Percentiles rank a stretch among this genome's conserved stretches.
phyloP scores from a whole-genome alignment of 2,888 invertebrate genomes.

The Volucella inanis region DNA sequence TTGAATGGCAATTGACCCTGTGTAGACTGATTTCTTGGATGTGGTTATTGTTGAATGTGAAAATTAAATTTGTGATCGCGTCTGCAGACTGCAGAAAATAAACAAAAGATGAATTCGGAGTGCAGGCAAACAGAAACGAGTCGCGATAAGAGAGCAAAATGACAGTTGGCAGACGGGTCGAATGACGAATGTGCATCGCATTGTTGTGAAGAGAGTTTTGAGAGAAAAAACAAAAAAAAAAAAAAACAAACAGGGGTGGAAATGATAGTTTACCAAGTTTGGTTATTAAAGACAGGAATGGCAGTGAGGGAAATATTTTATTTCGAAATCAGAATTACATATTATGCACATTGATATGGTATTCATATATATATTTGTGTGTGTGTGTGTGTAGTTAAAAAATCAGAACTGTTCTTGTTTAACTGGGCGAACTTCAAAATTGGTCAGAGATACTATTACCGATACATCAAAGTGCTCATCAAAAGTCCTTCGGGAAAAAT shows the following conservation, averaged over 20 bases:
- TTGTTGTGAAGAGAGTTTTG: neutral
- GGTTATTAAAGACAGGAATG: too few species aligned
- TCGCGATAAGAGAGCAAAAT: constrained; percentile 47
- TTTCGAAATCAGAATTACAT: too few species aligned
- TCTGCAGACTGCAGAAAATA: constrained; percentile 41
- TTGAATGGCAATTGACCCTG: constrained; percentile 27
- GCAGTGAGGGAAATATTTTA: constrained; percentile 3
- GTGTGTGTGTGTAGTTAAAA: too few species aligned
- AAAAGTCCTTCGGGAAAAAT: too few species aligned
- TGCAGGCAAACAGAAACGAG: constrained; percentile 61
- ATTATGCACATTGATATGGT: too few species aligned
- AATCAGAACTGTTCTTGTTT: too few species aligned
- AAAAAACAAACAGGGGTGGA: neutral
- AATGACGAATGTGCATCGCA: constrained; percentile 31
- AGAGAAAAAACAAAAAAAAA: neutral
- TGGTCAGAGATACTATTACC: too few species aligned
- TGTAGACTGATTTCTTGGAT: neutral
- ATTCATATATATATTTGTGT: too few species aligned
- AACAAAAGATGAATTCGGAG: constrained; percentile 62
- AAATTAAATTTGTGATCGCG: constrained; percentile 16
- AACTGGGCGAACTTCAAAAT: too few species aligned
- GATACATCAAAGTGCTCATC: too few species aligned
- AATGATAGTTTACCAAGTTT: neutral
- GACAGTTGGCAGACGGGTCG: constrained; percentile 20
- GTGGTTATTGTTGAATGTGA: constrained; percentile 1